Conservation (phyloP, 1,140 invertebrate species). For the Nasonia longicornis region DNA sequence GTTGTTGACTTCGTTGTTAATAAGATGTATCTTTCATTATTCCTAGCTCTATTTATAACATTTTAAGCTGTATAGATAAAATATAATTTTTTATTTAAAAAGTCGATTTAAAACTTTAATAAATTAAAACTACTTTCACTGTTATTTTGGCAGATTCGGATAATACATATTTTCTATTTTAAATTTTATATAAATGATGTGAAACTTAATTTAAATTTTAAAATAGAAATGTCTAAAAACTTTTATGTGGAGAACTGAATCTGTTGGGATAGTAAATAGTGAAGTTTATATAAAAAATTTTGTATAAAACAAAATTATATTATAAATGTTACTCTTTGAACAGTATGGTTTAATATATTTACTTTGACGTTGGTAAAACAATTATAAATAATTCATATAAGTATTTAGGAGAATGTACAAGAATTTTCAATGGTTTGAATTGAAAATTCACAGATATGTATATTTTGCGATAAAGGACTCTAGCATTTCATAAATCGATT, state of each 20-base stretch:
- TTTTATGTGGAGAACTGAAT: conserved; percentile 7
- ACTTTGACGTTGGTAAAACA: neutral
- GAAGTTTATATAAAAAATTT: conserved; percentile 21
- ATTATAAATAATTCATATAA: neutral
- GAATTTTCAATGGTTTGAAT: neutral
- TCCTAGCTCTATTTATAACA: conserved; percentile 42
- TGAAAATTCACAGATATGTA: neutral
- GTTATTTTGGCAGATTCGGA: conserved; percentile 40
- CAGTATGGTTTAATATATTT: conserved; percentile 14
- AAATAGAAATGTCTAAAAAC: neutral
- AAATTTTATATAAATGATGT: conserved; percentile 28
- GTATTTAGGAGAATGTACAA: neutral
- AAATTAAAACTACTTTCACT: conserved; percentile 16
- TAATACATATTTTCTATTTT: conserved; percentile 11
- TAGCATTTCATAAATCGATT: neutral
- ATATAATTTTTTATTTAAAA: conserved; percentile 36
- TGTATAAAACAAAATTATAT: conserved; percentile 40
- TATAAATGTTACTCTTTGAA: conserved; percentile 26
- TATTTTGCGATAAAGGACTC: neutral
- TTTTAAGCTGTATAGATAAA: conserved; percentile 44
- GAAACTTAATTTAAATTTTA: conserved; percentile 26
- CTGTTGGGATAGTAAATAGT: conserved; percentile 16
- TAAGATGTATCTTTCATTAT: conserved; percentile 35
- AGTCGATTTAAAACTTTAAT: conserved; percentile 25
- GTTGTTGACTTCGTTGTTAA: conserved; percentile 31